Conservation (phyloP, 2,113 vertebrate genomes). For the Setophaga coronata region DNA sequence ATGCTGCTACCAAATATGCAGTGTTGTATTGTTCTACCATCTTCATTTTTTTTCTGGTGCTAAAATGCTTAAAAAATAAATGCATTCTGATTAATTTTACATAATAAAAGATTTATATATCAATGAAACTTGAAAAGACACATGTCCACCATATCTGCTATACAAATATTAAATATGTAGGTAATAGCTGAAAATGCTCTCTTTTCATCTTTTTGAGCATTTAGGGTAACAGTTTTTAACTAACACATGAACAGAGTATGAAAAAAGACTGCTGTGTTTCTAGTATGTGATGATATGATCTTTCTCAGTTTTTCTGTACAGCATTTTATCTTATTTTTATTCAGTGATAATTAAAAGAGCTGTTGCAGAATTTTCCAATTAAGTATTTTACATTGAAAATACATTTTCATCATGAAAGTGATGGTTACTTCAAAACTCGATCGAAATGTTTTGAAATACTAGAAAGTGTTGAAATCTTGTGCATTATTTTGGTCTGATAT, state of each 20-base stretch:
- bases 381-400: conserved; percentile 23
- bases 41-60: neutral
- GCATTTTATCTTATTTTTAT: conserved; percentile 36
- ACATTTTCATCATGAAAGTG: neutral
- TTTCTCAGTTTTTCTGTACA: conserved; percentile 22
- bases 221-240: conserved; percentile 16
- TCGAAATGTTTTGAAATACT: conserved; percentile 23
- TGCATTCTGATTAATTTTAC: neutral
- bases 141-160: neutral
- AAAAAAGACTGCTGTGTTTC: neutral
- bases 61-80: neutral
- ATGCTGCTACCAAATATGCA: neutral
- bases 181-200: neutral
- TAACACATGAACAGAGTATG: neutral
- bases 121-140: conserved; percentile 11
- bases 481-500: neutral
- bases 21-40: neutral
- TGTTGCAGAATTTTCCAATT: conserved; percentile 1
- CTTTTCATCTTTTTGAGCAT: conserved; percentile 22
- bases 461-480: neutral
- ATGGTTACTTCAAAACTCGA: neutral
- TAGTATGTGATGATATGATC: neutral
- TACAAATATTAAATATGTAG: neutral
- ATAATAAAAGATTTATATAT: neutral
- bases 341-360: conserved; percentile 46